Evolutionary conservation across 2,113 vertebrate genomes (phyloP), one percentile per base, ranked within the genome.

Genomic region (Actinemys pallida): DNA sequence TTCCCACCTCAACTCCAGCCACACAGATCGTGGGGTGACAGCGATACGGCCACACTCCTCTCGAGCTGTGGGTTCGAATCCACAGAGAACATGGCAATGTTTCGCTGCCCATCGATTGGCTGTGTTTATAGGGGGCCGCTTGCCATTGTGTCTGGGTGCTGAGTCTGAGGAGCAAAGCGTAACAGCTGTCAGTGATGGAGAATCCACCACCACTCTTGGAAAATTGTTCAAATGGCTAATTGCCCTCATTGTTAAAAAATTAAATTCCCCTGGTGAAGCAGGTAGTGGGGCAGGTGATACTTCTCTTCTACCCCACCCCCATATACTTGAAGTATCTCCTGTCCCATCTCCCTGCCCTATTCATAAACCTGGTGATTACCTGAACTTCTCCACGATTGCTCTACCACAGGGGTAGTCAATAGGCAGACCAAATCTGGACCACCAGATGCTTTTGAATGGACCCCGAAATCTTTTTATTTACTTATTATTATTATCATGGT

Each of bases 81-180:
- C 75, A 42, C 47, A 45, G 9, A 59, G 4, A 81, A 45, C 0
- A 17, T 7, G 81, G 27, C 3, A 1, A 1, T 35, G 29, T 59
- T 83, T 87, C 80, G 90, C 52, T 65, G 75, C 83, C 29, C 52
- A 2, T 80, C 89, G 72, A 62, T 92, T 91, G 85, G 80, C 81
- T 83, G 75, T 25, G 11, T 47, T 78, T 45, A 45, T 47, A 19
- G 75, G 75, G 39, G 3, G 24, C 4, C 75, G 5, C 49, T 86
- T 52, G 22, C 8, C 90, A 81, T 53, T 49, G 35, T 31, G 35
- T 82, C 42, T 19, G 53, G 91, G n/a, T 12, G 53, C 39, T 62
- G 29, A 1, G 0, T 78, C 69, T 56, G 42, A 69, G 59, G 56
- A 35, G 3, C 45, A 19, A 8, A 25, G 62, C 8, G 54, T 49